A percentile compares a stretch with the other conserved stretches of the same genome.
These are phyloP conservation scores for Ceramica pisi DNA, from an alignment of 2,888 invertebrate species.

Conservation along the genomic window DNA sequence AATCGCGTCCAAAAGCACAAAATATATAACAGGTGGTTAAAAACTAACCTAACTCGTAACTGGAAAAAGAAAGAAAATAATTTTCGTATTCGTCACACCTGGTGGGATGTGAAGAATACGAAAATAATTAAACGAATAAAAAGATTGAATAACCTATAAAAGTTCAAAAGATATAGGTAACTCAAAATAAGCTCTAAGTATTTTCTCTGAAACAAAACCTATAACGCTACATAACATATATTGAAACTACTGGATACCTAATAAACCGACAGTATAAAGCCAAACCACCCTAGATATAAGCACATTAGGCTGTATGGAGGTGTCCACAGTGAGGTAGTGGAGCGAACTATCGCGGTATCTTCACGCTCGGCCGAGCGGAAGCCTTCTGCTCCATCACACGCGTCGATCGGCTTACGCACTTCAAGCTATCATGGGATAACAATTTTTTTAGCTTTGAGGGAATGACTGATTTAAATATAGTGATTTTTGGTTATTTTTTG, in stretches of 20 bases:
- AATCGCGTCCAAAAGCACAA: not conserved
- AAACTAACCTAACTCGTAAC: not conserved
- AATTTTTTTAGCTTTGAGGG: conserved; percentile 29
- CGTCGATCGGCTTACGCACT: conserved; percentile 74
- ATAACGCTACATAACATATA: not conserved
- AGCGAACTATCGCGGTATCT: conserved; percentile 89
- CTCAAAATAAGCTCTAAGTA: not conserved
- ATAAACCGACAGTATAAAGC: conserved; percentile 30
- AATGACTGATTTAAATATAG: not conserved
- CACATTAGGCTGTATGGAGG: conserved; percentile 52
- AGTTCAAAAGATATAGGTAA: too few relatives aligned
- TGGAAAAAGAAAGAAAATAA: too few relatives aligned
- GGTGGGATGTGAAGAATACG: too few relatives aligned
- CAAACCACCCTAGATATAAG: conserved; percentile 43
- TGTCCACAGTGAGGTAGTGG: conserved; percentile 82
- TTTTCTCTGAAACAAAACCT: not conserved
- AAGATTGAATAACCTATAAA: too few relatives aligned
- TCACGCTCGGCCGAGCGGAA: conserved; percentile 86
- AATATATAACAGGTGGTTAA: not conserved
- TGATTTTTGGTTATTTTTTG: not conserved
- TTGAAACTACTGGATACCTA: conserved; percentile 10
- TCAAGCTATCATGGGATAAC: conserved; percentile 36
- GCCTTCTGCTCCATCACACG: conserved; percentile 84
- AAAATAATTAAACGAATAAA: too few relatives aligned
- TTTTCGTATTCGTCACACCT: too few relatives aligned